phyloP scores from a whole-genome alignment of 2,888 invertebrate genomes.

The Torymus tubicola region DNA sequence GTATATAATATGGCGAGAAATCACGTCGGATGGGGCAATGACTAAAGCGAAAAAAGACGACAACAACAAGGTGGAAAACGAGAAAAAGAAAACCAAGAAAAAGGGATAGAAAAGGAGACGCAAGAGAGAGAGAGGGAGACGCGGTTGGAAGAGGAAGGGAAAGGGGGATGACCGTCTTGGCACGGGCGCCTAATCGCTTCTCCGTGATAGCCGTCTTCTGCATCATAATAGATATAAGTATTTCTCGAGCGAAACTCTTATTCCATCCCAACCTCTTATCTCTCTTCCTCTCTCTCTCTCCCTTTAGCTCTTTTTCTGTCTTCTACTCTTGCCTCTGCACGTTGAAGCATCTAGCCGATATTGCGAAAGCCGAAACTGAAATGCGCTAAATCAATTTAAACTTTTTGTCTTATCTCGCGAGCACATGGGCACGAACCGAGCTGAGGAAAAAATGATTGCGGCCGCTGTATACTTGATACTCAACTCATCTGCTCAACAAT shows the following conservation, averaged over 20 bases:
- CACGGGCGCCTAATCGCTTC: slow-evolving; percentile 49
- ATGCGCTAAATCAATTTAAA: slow-evolving; percentile 48
- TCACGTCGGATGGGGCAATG: neutral
- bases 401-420: slow-evolving; percentile 40
- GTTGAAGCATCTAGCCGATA: slow-evolving; percentile 21
- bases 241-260: slow-evolving; percentile 46
- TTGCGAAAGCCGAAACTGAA: slow-evolving; percentile 20
- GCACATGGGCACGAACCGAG: no score
- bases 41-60: slow-evolving; percentile 3
- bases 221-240: slow-evolving; percentile 53
- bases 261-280: slow-evolving; percentile 33
- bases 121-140: neutral
- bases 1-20: neutral
- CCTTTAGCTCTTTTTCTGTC: neutral
- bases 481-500: no score
- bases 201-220: slow-evolving; percentile 40
- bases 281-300: slow-evolving; percentile 2
- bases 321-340: neutral
- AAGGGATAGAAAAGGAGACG: neutral
- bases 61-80: slow-evolving; percentile 46
- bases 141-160: neutral
- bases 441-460: no score
- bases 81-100: slow-evolving; percentile 7
- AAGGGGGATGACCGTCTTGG: slow-evolving; percentile 39
- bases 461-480: no score